phyloP scores from a whole-genome alignment of 1,140 invertebrate species.

The Brachionus paranguensis region DNA sequence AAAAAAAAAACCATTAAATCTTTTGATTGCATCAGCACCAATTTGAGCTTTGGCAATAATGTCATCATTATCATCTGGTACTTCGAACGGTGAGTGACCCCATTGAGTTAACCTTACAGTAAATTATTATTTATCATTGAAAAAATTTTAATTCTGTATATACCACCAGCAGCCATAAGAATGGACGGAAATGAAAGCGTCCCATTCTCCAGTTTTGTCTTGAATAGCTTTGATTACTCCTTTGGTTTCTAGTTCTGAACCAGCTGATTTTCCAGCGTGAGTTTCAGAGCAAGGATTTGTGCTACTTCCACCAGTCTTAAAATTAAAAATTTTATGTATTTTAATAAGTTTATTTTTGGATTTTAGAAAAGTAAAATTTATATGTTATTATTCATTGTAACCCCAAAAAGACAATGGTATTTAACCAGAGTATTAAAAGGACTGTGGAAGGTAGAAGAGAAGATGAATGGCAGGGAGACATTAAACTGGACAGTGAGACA shows the following conservation, averaged over 20 bases:
- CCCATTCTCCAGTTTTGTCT: not conserved
- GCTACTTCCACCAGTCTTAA: conserved; percentile 1
- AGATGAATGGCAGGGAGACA: too few relatives aligned
- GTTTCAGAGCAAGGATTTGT: conserved; percentile 36
- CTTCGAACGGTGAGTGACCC: not conserved
- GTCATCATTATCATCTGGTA: not conserved
- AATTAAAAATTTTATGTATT: not conserved
- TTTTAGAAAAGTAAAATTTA: too few relatives aligned
- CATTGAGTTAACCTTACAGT: not conserved
- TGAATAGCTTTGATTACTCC: not conserved
- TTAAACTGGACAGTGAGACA: too few relatives aligned
- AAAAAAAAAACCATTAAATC: not conserved
- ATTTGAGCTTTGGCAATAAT: conserved; percentile 21
- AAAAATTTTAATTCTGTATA: not conserved
- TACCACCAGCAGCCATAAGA: conserved; percentile 24
- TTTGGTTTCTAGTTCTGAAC: conserved; percentile 35
- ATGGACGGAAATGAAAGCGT: conserved; percentile 30
- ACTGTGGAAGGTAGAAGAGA: too few relatives aligned
- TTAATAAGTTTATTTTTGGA: too few relatives aligned
- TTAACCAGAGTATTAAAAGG: too few relatives aligned
- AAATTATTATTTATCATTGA: not conserved
- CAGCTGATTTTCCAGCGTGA: conserved; percentile 5
- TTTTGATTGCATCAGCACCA: not conserved
- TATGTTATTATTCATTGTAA: too few relatives aligned
- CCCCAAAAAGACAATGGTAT: too few relatives aligned